Evolutionary conservation across 2,113 vertebrate species (phyloP).

Genomic region (Cichladusa arquata): DNA sequence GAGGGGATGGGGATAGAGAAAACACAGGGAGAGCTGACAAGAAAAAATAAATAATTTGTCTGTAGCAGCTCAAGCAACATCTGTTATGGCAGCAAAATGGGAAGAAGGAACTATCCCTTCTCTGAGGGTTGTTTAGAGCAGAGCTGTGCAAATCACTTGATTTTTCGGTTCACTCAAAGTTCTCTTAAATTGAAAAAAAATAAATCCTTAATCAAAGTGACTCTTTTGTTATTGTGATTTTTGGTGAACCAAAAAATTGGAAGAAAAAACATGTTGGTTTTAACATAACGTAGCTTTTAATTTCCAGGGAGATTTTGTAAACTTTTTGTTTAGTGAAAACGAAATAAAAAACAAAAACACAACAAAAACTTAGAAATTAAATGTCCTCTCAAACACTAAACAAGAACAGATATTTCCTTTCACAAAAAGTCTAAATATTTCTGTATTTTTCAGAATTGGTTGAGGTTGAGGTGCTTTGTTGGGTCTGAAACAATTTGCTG

Average conservation of each 20-base stretch:
- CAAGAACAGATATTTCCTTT: not conserved
- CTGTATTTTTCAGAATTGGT: not conserved
- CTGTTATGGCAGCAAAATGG: slow-evolving; percentile 2
- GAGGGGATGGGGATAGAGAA: not conserved
- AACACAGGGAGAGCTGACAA: not conserved
- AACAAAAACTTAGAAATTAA: not conserved
- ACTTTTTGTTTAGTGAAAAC: not conserved
- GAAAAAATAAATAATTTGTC: not conserved
- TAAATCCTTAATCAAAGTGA: not conserved
- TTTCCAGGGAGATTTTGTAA: not conserved
- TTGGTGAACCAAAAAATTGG: slow-evolving; percentile 40
- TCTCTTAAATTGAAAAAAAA: not conserved
- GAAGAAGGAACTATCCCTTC: slow-evolving; percentile 4
- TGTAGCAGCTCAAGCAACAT: slow-evolving; percentile 26
- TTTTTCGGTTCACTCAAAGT: slow-evolving; percentile 42
- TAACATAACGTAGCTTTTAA: not conserved
- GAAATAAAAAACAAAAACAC: not conserved
- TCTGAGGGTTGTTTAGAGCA: slow-evolving; percentile 28
- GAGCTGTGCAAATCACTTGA: slow-evolving; percentile 29
- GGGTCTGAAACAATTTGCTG: not conserved
- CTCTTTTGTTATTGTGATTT: slow-evolving; percentile 1
- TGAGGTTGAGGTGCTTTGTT: not conserved
- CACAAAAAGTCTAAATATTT: not conserved
- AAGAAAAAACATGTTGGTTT: not conserved
- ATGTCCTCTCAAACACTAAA: not conserved